Evolutionary conservation across 2,888 invertebrate genomes (phyloP).

Genomic region (Uloborus plumipes): DNA sequence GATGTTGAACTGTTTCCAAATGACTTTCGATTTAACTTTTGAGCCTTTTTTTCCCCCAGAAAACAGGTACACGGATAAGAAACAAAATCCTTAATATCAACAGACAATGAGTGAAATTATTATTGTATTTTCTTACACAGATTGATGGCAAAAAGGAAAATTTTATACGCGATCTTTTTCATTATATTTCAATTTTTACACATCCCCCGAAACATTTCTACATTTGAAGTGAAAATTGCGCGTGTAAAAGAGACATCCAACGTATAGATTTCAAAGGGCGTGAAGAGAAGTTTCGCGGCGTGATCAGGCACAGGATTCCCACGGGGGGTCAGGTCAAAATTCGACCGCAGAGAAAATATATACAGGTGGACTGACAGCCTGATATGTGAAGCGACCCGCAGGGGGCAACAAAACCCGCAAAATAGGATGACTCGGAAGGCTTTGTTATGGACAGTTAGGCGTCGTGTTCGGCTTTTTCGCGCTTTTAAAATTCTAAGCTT

Average conservation of each 20-base stretch:
- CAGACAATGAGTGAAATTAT: no score
- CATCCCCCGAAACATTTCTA: no score
- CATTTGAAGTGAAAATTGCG: constrained; percentile 40
- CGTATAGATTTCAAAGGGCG: constrained; percentile 17
- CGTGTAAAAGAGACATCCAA: constrained; percentile 55
- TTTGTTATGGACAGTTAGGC: constrained; percentile 9
- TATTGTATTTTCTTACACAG: no score
- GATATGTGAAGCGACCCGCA: constrained; percentile 23
- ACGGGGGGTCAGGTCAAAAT: constrained; percentile 55
- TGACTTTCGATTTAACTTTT: no score
- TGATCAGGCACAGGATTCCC: constrained; percentile 7
- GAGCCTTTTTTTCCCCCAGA: no score
- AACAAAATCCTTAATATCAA: no score
- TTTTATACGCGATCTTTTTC: no score
- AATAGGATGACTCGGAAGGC: constrained; percentile 16
- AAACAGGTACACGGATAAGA: no score
- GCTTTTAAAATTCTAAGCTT: background rate
- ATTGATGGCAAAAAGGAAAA: no score
- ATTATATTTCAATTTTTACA: no score
- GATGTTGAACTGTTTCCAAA: no score
- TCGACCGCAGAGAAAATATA: constrained; percentile 46
- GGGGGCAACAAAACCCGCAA: constrained; percentile 17
- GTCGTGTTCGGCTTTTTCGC: constrained; percentile 10
- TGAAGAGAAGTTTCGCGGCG: constrained; percentile 16
- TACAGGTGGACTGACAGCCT: constrained; percentile 53